Evolutionary conservation across 2,113 vertebrate species (phyloP).

Genomic region (Nibea albiflora): DNA sequence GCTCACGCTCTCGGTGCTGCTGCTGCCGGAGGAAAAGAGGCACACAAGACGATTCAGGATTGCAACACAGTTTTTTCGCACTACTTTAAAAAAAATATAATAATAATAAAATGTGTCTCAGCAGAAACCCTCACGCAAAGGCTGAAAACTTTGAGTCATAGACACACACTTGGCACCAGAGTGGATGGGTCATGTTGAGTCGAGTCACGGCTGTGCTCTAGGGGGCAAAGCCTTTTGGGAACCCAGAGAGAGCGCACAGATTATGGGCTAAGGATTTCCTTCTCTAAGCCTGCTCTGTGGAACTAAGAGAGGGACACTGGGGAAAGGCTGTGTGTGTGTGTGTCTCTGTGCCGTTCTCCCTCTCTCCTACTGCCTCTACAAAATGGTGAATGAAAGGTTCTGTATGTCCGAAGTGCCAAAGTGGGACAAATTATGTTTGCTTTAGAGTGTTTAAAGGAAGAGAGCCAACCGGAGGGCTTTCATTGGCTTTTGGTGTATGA

Average conservation of each 20-base stretch:
- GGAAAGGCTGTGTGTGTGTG: slow-evolving; percentile 18
- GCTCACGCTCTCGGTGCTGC: slow-evolving; percentile 92
- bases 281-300: slow-evolving; percentile 65
- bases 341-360: not conserved
- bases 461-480: not conserved
- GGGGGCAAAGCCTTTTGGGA: slow-evolving; percentile 61
- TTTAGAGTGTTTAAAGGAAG: not conserved
- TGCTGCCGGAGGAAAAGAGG: slow-evolving; percentile 82
- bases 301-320: slow-evolving; percentile 58
- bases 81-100: not conserved
- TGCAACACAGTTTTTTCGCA: not conserved
- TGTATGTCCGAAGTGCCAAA: slow-evolving; percentile 4
- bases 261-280: slow-evolving; percentile 71
- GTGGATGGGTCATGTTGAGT: slow-evolving; percentile 55
- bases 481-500: not conserved
- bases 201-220: slow-evolving; percentile 47
- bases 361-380: not conserved
- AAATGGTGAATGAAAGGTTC: slow-evolving; percentile 6
- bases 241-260: slow-evolving; percentile 59
- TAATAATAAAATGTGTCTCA: not conserved
- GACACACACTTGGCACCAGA: slow-evolving; percentile 32
- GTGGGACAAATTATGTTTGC: not conserved
- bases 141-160: not conserved
- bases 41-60: not conserved
- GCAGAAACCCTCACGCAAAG: not conserved